Base-by-base conservation (phyloP, 2,888 invertebrate genomes). In the Steinernema hermaphroditum region DNA sequence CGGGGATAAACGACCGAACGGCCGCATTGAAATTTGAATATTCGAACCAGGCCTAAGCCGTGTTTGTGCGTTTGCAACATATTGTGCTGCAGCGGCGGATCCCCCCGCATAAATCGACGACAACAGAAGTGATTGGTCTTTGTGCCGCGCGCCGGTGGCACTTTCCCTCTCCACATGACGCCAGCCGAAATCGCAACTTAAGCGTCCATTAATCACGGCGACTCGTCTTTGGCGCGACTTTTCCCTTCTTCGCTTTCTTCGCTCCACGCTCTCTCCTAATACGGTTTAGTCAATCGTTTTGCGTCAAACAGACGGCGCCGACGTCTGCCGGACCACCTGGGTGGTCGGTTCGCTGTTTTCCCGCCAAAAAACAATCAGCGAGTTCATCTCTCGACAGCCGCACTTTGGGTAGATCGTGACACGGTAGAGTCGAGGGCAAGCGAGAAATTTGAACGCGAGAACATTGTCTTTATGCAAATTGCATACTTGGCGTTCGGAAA, bases 111-210 rank as follows among this genome's bases (percentile, higher is more conserved):
- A 50, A 29, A 34, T 62, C 62, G 62, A 27, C 29, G 32, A 24
- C 62, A 32, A 32, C 62, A 29, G n/a, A 16, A 6, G 46, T n/a
- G 62, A 32, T 14, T 32, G 62, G 62, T 62, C 62, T 62, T 62
- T 62, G 62, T 62, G 62, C 62, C 62, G 62, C 62, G 62, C 62
- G 29, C 62, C 62, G 32, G 62, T 62, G 62, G 62, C 62, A 62
- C 62, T 62, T 62, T 62, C 62, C 62, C 62, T 62, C 62, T 62
- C 62, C 62, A 62, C 62, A 62, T 62, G 62, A 62, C 62, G 62
- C 62, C 62, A 62, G 62, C 62, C 62, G 62, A 62, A 62, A 62
- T 62, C 62, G 62, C 62, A 62, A 62, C 62, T 62, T 62, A 62
- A 62, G 62, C 62, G 62, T 29, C 32, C 62, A 62, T 62, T 62